phyloP scores from a whole-genome alignment of 2,113 vertebrate genomes.

The Genyomyrus donnyi region DNA sequence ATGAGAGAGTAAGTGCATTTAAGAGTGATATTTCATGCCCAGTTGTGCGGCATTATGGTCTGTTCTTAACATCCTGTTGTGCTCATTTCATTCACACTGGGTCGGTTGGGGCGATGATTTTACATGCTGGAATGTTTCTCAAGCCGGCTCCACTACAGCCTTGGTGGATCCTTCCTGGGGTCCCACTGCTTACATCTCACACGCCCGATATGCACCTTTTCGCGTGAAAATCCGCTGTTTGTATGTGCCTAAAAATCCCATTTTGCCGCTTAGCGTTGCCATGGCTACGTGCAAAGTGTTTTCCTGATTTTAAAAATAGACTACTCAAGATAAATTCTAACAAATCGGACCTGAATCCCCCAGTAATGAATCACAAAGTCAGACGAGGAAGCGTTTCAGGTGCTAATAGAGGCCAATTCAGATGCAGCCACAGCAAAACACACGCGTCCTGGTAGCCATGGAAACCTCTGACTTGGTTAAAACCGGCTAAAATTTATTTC shows the following conservation, averaged over 20 bases:
- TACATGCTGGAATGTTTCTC: neutral
- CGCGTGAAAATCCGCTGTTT: neutral
- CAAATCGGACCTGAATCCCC: conserved; percentile 11
- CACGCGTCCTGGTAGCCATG: conserved; percentile 14
- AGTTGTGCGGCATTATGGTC: neutral
- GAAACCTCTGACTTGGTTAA: conserved; percentile 11
- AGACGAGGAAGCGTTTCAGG: conserved; percentile 7
- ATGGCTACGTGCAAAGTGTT: conserved; percentile 39
- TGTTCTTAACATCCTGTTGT: neutral
- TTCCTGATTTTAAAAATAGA: conserved; percentile 20
- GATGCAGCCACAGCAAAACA: conserved; percentile 13
- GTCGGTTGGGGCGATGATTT: neutral
- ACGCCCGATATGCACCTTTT: neutral
- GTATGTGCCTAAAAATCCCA: conserved; percentile 16
- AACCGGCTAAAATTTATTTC: neutral
- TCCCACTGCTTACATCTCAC: neutral
- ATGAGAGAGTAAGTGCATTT: neutral
- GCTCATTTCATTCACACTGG: neutral
- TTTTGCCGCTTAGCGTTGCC: conserved; percentile 35
- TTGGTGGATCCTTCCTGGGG: neutral
- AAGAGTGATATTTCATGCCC: neutral
- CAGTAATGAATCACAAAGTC: conserved; percentile 15
- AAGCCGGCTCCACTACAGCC: neutral
- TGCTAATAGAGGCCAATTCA: conserved; percentile 13
- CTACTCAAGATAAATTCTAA: conserved; percentile 17